Conservation (phyloP, 92 coral and sea anemone species). For the Metridium senile region DNA sequence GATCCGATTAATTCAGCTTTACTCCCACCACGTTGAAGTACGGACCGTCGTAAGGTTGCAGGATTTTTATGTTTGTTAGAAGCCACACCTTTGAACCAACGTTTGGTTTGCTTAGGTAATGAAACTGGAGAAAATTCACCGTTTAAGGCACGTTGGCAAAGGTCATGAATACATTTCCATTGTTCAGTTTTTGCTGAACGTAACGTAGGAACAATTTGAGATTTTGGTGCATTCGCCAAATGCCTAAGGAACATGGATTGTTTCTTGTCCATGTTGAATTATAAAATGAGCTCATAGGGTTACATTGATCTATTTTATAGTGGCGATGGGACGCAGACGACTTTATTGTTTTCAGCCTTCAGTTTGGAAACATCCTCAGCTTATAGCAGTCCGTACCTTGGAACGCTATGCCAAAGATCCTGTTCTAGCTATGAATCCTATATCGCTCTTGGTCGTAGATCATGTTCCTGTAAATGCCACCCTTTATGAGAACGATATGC, state of each 20-base stretch:
- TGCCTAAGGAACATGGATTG: background rate
- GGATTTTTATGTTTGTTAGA: background rate
- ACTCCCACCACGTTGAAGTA: conserved; percentile 2
- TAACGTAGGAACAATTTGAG: background rate
- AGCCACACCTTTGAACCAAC: background rate
- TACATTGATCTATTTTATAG: background rate
- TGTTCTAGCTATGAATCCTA: too few relatives aligned
- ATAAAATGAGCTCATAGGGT: background rate
- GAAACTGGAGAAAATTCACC: background rate
- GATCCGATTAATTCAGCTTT: background rate
- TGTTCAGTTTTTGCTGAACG: background rate
- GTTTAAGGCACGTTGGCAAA: background rate
- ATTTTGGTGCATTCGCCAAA: background rate
- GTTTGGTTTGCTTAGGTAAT: background rate
- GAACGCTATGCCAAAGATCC: too few relatives aligned
- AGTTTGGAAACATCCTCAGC: background rate
- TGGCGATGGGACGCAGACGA: background rate
- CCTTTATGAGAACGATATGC: too few relatives aligned
- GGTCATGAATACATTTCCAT: background rate
- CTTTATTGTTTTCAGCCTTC: background rate
- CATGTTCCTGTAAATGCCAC: too few relatives aligned
- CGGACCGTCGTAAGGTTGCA: background rate
- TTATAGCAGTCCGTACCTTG: too few relatives aligned
- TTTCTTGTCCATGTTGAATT: background rate
- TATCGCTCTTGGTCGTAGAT: too few relatives aligned